Conservation (phyloP, 2,797 vertebrate genomes). For the Paramormyrops hopkinsi region DNA sequence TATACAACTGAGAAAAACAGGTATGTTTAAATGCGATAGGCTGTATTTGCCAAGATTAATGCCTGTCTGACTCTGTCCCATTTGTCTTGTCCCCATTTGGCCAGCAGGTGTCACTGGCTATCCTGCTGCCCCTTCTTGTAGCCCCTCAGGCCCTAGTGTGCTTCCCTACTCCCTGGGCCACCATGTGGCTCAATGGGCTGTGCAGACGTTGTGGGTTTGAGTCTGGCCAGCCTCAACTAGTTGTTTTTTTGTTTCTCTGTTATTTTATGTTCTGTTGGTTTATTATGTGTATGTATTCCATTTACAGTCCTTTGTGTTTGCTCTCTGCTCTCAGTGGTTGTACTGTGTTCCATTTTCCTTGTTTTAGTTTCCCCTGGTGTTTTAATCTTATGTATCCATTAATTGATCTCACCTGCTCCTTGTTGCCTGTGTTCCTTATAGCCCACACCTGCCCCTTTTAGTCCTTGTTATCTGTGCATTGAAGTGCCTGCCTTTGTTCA, state of each 20-base stretch:
- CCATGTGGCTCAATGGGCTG: background rate
- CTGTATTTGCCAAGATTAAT: background rate
- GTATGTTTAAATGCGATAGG: background rate
- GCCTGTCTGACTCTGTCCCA: background rate
- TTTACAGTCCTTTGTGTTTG: background rate
- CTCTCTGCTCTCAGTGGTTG: background rate
- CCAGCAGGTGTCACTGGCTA: background rate
- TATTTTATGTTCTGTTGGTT: background rate
- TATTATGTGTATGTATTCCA: background rate
- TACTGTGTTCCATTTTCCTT: background rate
- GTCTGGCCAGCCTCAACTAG: background rate
- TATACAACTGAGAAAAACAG: background rate
- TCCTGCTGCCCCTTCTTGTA: background rate
- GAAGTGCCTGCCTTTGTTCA: background rate
- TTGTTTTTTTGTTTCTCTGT: background rate
- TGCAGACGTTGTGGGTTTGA: background rate
- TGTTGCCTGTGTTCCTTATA: background rate
- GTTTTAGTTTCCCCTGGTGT: background rate
- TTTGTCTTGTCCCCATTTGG: background rate
- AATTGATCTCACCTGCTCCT: background rate
- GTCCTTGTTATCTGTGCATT: background rate
- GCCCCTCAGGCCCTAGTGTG: background rate
- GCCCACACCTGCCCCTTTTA: background rate
- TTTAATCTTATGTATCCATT: background rate
- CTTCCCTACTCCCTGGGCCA: background rate